phyloP scores from a whole-genome alignment of 2,888 invertebrate genomes.

The Acanthosepion esculentum region DNA sequence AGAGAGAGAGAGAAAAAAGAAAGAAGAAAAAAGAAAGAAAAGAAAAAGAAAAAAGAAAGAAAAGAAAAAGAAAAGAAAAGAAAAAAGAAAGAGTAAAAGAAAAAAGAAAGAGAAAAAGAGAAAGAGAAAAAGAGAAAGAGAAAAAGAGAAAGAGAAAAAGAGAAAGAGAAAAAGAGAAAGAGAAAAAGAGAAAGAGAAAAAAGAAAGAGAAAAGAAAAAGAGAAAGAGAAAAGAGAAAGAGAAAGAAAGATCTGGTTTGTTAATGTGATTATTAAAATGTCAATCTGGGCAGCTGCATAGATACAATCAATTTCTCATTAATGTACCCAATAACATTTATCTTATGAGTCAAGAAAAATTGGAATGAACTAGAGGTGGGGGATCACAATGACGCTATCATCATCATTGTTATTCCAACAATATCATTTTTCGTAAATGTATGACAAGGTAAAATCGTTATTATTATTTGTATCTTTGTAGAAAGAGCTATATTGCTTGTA shows the following conservation, averaged over 20 bases:
- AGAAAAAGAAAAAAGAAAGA: neutral
- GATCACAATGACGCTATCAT: no score
- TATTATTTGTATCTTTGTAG: no score
- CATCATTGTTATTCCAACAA: no score
- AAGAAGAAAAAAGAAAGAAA: neutral
- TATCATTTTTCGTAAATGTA: no score
- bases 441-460: no score
- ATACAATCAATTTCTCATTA: neutral
- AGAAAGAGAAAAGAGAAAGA: neutral
- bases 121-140: neutral
- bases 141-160: no score
- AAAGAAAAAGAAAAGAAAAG: neutral
- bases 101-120: neutral
- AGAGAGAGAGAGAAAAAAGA: neutral
- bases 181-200: neutral
- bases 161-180: neutral
- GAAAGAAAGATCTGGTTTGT: neutral
- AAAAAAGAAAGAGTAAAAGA: neutral
- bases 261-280: neutral
- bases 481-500: no score
- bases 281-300: neutral
- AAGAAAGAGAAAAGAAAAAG: neutral
- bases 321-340: neutral
- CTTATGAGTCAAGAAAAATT: neutral
- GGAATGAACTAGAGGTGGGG: neutral